phyloP scores from a whole-genome alignment of 1,140 invertebrate species.

The Drosophila azteca region DNA sequence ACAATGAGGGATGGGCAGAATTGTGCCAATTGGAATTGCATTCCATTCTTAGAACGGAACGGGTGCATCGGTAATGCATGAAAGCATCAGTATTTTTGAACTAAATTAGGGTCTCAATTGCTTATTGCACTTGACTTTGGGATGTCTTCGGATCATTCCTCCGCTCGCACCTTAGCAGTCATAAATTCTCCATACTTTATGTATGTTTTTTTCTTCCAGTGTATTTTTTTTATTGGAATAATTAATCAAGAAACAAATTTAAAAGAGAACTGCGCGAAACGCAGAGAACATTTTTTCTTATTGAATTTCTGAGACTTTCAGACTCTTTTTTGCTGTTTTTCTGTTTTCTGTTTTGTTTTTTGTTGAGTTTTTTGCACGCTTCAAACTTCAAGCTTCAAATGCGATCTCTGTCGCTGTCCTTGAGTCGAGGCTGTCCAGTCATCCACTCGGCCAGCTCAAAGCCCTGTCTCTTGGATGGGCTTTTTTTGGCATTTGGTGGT shows the following conservation, averaged over 20 bases:
- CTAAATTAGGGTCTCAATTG: too few species aligned
- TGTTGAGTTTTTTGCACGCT: slow-evolving; percentile 56
- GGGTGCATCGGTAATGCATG: too few species aligned
- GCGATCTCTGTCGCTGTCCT: slow-evolving; percentile 77
- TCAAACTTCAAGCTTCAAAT: slow-evolving; percentile 24
- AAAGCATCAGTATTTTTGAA: too few species aligned
- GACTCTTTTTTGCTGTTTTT: slow-evolving; percentile 4
- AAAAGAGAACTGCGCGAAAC: slow-evolving; percentile 34
- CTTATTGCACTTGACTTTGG: too few species aligned
- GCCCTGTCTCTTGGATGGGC: slow-evolving; percentile 29
- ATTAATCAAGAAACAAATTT: slow-evolving; percentile 47
- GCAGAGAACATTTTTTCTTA: slow-evolving; percentile 23
- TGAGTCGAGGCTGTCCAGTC: slow-evolving; percentile 71
- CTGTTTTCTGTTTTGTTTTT: slow-evolving; percentile 34
- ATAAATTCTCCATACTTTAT: too few species aligned
- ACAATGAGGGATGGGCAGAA: too few species aligned
- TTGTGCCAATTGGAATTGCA: too few species aligned
- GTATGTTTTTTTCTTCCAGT: background rate
- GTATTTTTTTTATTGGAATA: background rate
- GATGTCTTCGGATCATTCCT: too few species aligned
- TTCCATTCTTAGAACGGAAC: too few species aligned
- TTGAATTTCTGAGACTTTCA: too few species aligned
- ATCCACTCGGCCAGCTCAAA: slow-evolving; percentile 66
- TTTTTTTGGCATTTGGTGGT: background rate
- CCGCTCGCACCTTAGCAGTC: too few species aligned